Percentiles rank a stretch among this genome's conserved stretches.
phyloP scores from a whole-genome alignment of 2,888 invertebrate genomes.

The Pyrrhia umbra region DNA sequence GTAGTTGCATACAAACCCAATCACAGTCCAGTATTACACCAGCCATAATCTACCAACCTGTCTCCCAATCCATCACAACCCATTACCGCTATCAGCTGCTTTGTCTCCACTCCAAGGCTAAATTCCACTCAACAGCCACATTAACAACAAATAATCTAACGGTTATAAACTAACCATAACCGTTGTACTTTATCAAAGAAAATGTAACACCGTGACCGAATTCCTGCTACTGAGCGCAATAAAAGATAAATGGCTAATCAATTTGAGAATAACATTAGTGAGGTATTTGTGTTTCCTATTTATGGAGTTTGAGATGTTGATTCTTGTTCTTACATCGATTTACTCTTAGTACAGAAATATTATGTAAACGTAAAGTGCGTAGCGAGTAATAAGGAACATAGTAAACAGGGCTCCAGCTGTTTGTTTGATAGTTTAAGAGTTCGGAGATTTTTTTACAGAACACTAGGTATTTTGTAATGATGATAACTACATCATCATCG shows the following conservation, averaged over 20 bases:
- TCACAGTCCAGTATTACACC: conserved; percentile 17
- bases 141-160: conserved; percentile 31
- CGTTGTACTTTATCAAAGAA: conserved; percentile 47
- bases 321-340: conserved; percentile 43
- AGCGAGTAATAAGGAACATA: background rate
- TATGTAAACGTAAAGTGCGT: conserved; percentile 10
- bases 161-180: conserved; percentile 35
- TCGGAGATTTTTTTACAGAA: background rate
- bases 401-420: background rate
- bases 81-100: conserved; percentile 56
- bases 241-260: conserved; percentile 60
- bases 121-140: conserved; percentile 40
- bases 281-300: conserved; percentile 45
- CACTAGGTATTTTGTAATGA: background rate
- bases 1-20: background rate
- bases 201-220: conserved; percentile 44
- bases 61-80: conserved; percentile 53
- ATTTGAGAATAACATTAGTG: conserved; percentile 57
- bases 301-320: conserved; percentile 37
- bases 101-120: conserved; percentile 53
- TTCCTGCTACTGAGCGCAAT: conserved; percentile 54
- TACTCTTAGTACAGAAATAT: conserved; percentile 21
- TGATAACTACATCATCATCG: no score
- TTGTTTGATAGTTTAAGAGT: background rate
- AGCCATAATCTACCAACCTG: conserved; percentile 33